Base-by-base conservation (phyloP, 2,113 vertebrate species). In the Brachypteracias leptosomus region DNA sequence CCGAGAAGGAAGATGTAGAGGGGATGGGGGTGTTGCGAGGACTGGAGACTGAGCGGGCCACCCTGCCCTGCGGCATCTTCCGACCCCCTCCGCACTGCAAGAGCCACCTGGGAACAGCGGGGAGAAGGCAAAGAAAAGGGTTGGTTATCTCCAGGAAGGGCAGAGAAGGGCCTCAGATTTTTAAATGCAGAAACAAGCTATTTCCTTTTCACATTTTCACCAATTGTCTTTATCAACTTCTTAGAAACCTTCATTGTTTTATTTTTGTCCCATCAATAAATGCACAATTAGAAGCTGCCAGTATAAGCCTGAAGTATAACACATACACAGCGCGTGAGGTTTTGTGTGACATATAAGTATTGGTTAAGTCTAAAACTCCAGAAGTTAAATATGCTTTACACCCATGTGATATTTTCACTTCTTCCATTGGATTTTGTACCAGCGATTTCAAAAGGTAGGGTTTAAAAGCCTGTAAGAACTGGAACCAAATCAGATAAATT, bases 11-110 rank as follows among this genome's bases (percentile, higher is more conserved):
- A 0, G 5, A 19, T 2, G 2, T 6, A 9, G 33, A 4, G 17
- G 33, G 6, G 19, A 7, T 5, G 14, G 10, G 16, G 22, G 10
- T 2, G 1, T 42, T 17, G 22, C 2, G 2, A 11, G 15, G 5
- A 4, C 5, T 24, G 13, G 54, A 46, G 28, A 10, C 5, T 8
- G 36, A 61, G 26, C 0, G 10, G 21, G 6, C 46, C 25, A 0
- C 0, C 1, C 21, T 26, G 2, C 11, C 61, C 46, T 40, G 35
- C 0, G 4, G 18, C 16, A 14, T 35, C 20, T 33, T 46, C 13
- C 10, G 33, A 10, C 1, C 4, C 25, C 6, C 13, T n/a, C n/a
- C 9, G n/a, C 1, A 1, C 24, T 31, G n/a, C 5, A 4, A 9
- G 29, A 73, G 6, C 9, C 4, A 2, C 12, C 54, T 68, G 68